Evolutionary conservation across 2,797 vertebrate genomes (phyloP), one percentile per base, ranked within the genome.

Genomic region (Geotria australis): DNA sequence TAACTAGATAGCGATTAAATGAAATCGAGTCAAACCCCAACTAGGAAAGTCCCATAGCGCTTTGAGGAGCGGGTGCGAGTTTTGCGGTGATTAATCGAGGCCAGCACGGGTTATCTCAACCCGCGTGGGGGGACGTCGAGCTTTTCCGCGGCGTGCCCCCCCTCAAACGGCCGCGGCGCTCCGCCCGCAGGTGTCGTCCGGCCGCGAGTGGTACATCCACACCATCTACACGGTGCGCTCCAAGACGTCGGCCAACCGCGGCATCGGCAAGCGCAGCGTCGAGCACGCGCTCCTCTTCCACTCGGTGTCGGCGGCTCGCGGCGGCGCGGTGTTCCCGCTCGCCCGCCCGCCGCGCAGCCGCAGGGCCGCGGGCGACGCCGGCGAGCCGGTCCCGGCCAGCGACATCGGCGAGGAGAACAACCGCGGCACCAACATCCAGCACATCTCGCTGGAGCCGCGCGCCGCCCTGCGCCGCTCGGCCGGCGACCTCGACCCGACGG

Each of bases 401-500:
- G 72, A 77, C 56, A 93, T 94, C 1, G 77, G 80, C 8, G 63
- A 48, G 0, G 78, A 76, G 49, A 79, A 75, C 70, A 77, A 58
- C 65, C 73, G 80, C n/a, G 88, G 86, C 24, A 95, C 86, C 2
- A 93, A 89, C 60, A 88, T 95, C 59, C 81, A 83, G 72, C 88
- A 93, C 65, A 74, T 94, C 8, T 66, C 71, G 12, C 66, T 95
- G 64, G 77, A 83, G 24, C 24, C 5, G 24, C 24, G 24, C 24
- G 24, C 24, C 24, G 24, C 24, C 24, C n/a, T n/a, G n/a, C 24
- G 24, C 24, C 24, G 38, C 24, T 38, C 24, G 3, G 24, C 24
- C 24, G 24, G 24, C n/a, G n/a, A n/a, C 24, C 24, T 38, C 24
- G 24, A 38, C 24, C 24, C 24, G 24, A 24, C 24, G 24, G 24